Percentiles rank a stretch among this genome's conserved stretches.
Conservation (phyloP, 2,113 vertebrate species). For the Bos indicus region DNA sequence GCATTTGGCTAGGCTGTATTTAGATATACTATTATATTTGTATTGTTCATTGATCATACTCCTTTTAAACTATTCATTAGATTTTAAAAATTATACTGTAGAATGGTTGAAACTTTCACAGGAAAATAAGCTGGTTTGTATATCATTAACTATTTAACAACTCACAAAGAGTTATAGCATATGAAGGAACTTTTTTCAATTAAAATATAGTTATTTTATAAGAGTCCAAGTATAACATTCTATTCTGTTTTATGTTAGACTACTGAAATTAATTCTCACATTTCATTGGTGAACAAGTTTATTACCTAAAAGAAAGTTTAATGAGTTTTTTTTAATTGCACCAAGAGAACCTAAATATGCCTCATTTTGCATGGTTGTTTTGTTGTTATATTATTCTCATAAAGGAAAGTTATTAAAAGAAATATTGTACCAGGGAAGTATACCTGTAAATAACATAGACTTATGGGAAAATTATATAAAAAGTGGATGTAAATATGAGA, state of each 20-base stretch:
- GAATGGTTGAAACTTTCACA: not conserved
- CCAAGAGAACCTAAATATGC: not conserved
- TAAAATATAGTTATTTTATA: not conserved
- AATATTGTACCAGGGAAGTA: not conserved
- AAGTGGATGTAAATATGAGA: not conserved
- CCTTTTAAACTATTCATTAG: conserved; percentile 9
- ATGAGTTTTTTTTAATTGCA: not conserved
- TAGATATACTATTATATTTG: not conserved
- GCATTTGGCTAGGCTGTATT: not conserved
- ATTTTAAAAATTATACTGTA: not conserved
- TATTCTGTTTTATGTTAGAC: not conserved
- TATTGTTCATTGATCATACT: not conserved
- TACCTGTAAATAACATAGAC: conserved; percentile 26
- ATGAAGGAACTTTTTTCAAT: not conserved
- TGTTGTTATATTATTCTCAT: conserved; percentile 39
- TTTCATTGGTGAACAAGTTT: conserved; percentile 31
- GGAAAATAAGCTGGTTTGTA: not conserved
- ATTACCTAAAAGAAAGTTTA: conserved; percentile 42
- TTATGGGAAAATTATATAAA: conserved; percentile 31
- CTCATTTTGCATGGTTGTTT: conserved; percentile 21
- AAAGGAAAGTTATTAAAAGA: conserved; percentile 39
- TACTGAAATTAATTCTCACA: conserved; percentile 13
- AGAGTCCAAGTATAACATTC: not conserved
- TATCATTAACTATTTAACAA: conserved; percentile 41
- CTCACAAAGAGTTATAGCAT: not conserved